Percentiles rank a stretch among this genome's conserved stretches.
Conservation (phyloP, 2,797 vertebrate genomes). For the Pyrrhura leucotis region DNA sequence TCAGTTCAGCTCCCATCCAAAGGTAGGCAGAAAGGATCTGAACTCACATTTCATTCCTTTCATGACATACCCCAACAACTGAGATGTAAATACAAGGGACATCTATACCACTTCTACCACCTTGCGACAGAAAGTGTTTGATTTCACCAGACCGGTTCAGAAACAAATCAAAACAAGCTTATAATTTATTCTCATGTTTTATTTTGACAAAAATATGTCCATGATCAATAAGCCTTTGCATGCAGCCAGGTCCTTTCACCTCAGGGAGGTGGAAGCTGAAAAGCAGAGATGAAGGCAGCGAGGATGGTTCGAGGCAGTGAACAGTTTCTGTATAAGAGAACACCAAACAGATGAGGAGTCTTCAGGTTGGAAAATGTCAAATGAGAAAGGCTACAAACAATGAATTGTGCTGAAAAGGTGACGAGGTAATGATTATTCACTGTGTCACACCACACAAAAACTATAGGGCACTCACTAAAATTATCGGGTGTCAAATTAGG, state of each 20-base stretch:
- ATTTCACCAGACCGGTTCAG: background rate
- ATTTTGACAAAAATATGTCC: background rate
- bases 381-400: constrained; percentile 15
- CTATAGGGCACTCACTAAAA: constrained; percentile 38
- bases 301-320: background rate
- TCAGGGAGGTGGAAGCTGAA: background rate
- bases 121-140: background rate
- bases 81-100: background rate
- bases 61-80: background rate
- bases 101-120: background rate
- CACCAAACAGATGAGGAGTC: background rate
- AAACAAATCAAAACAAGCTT: constrained; percentile 13
- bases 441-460: background rate
- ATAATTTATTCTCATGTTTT: background rate
- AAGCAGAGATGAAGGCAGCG: background rate
- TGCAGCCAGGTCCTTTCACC: background rate
- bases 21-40: background rate
- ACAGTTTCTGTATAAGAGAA: background rate
- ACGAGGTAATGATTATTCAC: constrained; percentile 50
- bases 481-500: constrained; percentile 48
- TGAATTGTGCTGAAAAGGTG: background rate
- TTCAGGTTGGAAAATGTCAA: constrained; percentile 8
- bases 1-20: background rate
- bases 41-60: background rate
- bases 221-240: background rate